These are phyloP conservation scores for Andrena chrysosceles DNA, from an alignment of 2,888 invertebrate species.

Conservation along the genomic window DNA sequence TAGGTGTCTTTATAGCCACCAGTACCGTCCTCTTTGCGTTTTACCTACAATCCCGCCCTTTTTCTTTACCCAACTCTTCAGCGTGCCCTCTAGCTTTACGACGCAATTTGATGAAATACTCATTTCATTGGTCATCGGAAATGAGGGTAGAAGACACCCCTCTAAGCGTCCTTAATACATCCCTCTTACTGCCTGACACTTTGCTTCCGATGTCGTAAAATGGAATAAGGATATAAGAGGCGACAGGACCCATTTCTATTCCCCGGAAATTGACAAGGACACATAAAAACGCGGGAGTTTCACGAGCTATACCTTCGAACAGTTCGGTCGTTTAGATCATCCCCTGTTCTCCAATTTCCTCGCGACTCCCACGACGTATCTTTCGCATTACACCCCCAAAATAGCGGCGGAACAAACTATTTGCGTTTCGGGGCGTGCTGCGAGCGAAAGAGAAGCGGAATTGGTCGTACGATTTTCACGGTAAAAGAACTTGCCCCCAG, in stretches of 20 bases:
- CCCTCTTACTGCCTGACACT: not conserved
- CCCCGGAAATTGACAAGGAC: not conserved
- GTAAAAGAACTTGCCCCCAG: not conserved
- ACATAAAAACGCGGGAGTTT: not conserved
- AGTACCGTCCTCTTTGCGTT: conserved; percentile 4
- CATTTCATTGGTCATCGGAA: not conserved
- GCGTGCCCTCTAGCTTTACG: not conserved
- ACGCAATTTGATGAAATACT: not conserved
- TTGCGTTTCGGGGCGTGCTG: not conserved
- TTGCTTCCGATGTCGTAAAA: conserved; percentile 5
- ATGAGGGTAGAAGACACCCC: no score
- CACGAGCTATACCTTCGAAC: no score
- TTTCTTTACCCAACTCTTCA: no score
- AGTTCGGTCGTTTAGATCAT: no score
- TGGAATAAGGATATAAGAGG: not conserved
- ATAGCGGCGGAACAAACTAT: not conserved
- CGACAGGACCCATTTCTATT: not conserved
- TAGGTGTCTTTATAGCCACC: conserved; percentile 34
- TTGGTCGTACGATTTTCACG: not conserved
- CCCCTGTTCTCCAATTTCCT: not conserved
- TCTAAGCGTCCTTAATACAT: not conserved
- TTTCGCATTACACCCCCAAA: not conserved
- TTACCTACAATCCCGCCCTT: not conserved
- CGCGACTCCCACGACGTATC: not conserved
- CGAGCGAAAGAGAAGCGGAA: not conserved